Percentiles rank a stretch among this genome's conserved stretches.
phyloP scores from a whole-genome alignment of 1,140 invertebrate genomes.

The Drosophila nikananu region DNA sequence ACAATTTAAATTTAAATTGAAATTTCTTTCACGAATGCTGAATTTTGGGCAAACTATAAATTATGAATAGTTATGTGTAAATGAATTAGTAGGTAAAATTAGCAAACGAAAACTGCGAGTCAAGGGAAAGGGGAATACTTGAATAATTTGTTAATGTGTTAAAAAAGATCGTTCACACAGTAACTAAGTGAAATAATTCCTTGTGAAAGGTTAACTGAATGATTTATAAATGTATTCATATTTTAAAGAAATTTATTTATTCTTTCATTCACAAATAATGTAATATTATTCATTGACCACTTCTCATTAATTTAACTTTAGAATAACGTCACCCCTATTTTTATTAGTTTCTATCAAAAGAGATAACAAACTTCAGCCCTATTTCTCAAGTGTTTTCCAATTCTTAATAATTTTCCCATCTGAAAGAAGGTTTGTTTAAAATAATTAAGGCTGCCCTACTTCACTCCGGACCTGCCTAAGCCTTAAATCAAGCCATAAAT shows the following conservation, averaged over 20 bases:
- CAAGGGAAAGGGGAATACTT: not conserved
- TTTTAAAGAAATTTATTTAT: not conserved
- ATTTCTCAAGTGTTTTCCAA: not conserved
- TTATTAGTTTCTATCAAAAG: slow-evolving; percentile 1
- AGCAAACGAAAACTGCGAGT: slow-evolving; percentile 55
- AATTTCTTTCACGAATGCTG: slow-evolving; percentile 59
- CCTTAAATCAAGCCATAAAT: slow-evolving; percentile 53
- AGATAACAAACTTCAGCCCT: slow-evolving; percentile 13
- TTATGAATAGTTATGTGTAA: slow-evolving; percentile 51
- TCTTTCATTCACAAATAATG: not conserved
- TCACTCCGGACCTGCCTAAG: slow-evolving; percentile 6
- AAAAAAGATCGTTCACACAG: not conserved
- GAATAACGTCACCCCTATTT: not conserved
- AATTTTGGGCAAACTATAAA: slow-evolving; percentile 71
- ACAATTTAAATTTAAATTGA: slow-evolving; percentile 13
- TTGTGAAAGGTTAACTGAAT: too few species aligned
- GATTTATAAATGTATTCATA: not conserved
- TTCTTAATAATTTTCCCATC: not conserved
- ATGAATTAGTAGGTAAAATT: slow-evolving; percentile 41
- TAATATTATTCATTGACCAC: not conserved
- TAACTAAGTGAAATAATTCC: not conserved
- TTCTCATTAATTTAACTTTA: not conserved
- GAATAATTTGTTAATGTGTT: not conserved
- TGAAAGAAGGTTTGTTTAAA: not conserved
- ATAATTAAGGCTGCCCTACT: not conserved